Evolutionary conservation across 2,797 vertebrate genomes (phyloP), one percentile per base, ranked within the genome.

Genomic region (Heterohyrax brucei): DNA sequence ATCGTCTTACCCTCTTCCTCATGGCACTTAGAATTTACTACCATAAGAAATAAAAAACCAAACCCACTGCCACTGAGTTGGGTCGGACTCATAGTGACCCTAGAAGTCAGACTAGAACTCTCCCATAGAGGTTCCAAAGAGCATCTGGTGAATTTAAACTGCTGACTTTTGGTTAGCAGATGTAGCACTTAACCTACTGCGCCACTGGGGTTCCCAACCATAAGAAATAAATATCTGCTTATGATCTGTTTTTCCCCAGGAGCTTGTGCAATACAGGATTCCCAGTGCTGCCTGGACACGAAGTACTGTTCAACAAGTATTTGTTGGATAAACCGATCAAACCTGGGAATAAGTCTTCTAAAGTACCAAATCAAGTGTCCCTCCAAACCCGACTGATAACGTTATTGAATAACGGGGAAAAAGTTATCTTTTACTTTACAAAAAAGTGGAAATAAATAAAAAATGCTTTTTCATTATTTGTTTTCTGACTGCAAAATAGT

Each of bases 401-500:
- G 30, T 78, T 93, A 84, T 13, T 22, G 46, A 87, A 8, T 62
- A 59, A 46, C 39, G 70, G 24, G 44, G 59, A 21, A 75, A 77
- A 53, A 79, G 22, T 33, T 62, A 87, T 13, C 13, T 87, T 96
- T 89, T 4, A 87, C 33, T 78, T 66, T 86, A 86, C 61, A 81
- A 61, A n/a, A 89, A 96, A 91, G 90, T 10, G 3, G 44, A 30
- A 68, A 50, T 7, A 75, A 88, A 53, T 89, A 39, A 50, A 95
- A 73, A 84, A 77, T 53, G 61, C 26, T 82, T 92, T 66, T 84
- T 21, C 86, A 44, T 50, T 87, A 79, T 24, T 78, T 72, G 73
- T 78, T 94, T 89, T 91, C 33, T 76, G 33, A 90, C 61, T 85
- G 66, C n/a, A 77, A 95, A 87, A 72, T 76, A 89, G 87, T 82